Base-by-base conservation (phyloP, 64 coral and sea anemone species). In the Pocillopora verrucosa region DNA sequence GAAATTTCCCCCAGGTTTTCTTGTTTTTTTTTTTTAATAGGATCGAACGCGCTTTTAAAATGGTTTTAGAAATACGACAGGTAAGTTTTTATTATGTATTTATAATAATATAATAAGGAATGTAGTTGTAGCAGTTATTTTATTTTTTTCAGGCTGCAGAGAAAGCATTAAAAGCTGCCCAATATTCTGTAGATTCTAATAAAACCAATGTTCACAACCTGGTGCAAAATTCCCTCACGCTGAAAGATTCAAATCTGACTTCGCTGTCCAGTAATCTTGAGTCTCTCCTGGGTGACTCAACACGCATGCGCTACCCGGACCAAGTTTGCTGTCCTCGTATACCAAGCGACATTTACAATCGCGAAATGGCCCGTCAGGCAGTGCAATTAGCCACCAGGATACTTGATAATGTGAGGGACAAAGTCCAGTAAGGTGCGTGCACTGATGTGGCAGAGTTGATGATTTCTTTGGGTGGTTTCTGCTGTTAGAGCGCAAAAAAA, bases 261-360 rank as follows among this genome's bases (percentile, higher is more conserved):
- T 36, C 10, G 30, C 45, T 94, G 22, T 76, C 92, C 6, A 16
- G 15, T 11, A 19, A 68, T 11, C 56, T 94, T 10, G 88, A 78
- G 77, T 10, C 3, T 76, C 41, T 12, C 62, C 0, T 69, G 76
- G 92, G 92, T 19, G 84, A 94, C 22, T 86, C 92, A 34, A 83
- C 78, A 36, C 70, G 87, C 87, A 94, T 94, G 92, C 87, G 92
- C 72, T 94, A 94, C 89, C 92, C 92, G 13, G 92, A 94, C 59
- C 81, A 65, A 56, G 35, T 94, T 37, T 24, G 59, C 17, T 89
- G 1, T 84, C 92, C 87, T 35, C 63, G 9, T 5, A 94, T 94
- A 59, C 92, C 92, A 60, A 78, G 89, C 15, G 80, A 94, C 16
- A 80, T 89, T 37, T 94, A 94, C 79, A 76, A 61, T 6, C 61